phyloP scores from a whole-genome alignment of 2,888 invertebrate genomes.

The Gandaritis pyraliata region DNA sequence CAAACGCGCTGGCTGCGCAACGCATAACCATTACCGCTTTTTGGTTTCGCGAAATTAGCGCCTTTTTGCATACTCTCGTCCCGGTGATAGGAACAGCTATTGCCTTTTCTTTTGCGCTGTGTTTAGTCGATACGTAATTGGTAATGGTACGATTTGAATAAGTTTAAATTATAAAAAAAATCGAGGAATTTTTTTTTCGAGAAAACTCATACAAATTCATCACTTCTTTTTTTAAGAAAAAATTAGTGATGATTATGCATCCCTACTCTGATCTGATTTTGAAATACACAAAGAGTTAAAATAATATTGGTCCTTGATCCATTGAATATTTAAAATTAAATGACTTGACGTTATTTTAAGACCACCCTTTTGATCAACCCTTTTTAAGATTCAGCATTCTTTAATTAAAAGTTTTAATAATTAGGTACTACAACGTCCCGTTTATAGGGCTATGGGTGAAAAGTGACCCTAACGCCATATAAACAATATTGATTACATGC shows the following conservation, averaged over 20 bases:
- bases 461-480: no score
- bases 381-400: constrained; percentile 22
- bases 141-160: constrained; percentile 12
- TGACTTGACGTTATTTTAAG: constrained; percentile 18
- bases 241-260: no score
- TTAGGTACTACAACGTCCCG: no score
- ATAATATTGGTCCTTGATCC: neutral
- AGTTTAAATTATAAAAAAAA: neutral
- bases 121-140: constrained; percentile 35
- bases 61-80: constrained; percentile 81
- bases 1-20: constrained; percentile 80
- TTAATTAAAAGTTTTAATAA: constrained; percentile 28
- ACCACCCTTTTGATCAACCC: constrained; percentile 15
- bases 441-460: no score
- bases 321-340: constrained; percentile 13
- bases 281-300: neutral
- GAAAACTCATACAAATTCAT: no score
- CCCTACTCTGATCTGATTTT: no score
- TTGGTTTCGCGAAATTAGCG: constrained; percentile 83
- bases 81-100: constrained; percentile 61
- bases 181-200: neutral
- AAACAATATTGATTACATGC: no score
- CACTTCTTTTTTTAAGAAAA: no score
- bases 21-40: constrained; percentile 84
- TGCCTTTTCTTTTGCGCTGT: constrained; percentile 46